phyloP scores from a whole-genome alignment of 2,888 invertebrate species.

The Andricus quercusramuli region DNA sequence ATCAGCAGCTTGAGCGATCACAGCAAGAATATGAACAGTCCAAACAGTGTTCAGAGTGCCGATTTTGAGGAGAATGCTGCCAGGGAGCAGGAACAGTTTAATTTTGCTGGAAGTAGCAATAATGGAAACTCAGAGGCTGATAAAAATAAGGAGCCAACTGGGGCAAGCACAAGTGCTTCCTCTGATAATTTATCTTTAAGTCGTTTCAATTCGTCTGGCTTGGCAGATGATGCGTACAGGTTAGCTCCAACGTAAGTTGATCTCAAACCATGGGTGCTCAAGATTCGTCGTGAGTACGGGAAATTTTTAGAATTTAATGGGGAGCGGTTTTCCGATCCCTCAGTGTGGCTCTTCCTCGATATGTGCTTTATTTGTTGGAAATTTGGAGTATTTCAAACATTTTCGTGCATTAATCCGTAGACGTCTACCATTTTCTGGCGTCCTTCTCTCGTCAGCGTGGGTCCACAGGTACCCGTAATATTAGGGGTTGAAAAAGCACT shows the following conservation, averaged over 20 bases:
- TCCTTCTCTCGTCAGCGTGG: no score
- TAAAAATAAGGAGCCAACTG: slow-evolving; percentile 39
- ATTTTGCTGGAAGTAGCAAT: slow-evolving; percentile 19
- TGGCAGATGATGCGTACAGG: slow-evolving; percentile 69
- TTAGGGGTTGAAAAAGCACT: no score
- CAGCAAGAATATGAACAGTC: slow-evolving; percentile 29
- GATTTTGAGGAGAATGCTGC: slow-evolving; percentile 13
- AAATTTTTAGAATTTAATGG: not conserved
- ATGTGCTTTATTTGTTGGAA: not conserved
- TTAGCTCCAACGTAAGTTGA: slow-evolving; percentile 73
- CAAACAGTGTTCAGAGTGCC: not conserved
- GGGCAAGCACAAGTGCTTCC: slow-evolving; percentile 53
- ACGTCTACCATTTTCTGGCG: no score
- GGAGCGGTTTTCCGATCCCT: not conserved
- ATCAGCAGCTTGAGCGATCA: slow-evolving; percentile 42
- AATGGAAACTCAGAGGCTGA: not conserved
- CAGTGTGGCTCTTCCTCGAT: not conserved
- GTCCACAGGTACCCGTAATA: no score
- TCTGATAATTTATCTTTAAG: slow-evolving; percentile 68
- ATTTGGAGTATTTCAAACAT: not conserved
- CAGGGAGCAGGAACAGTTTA: slow-evolving; percentile 9
- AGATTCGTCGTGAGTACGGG: slow-evolving; percentile 14
- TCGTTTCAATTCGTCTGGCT: slow-evolving; percentile 66
- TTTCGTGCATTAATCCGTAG: no score
- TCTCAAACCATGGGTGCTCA: slow-evolving; percentile 57